Base-by-base conservation (phyloP, 2,113 vertebrate genomes). In the Anolis sagrei region DNA sequence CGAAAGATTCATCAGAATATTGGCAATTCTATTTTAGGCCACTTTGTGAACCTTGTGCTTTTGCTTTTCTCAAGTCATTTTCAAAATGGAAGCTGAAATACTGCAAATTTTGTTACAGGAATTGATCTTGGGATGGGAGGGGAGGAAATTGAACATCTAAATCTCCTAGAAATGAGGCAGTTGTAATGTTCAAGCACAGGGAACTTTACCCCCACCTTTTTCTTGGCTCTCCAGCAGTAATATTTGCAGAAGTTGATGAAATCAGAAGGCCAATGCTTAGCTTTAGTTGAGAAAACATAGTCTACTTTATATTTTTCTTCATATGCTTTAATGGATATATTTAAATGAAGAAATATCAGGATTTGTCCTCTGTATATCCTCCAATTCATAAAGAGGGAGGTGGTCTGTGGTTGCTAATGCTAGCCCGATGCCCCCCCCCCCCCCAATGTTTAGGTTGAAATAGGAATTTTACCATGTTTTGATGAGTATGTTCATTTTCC, bases 51-150 rank as follows among this genome's bases (percentile, higher is more conserved):
- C 79, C 89, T 49, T 86, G 68, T 80, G 81, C 76, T 89, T 90
- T 92, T 1, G 34, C 85, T 93, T 92, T 92, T 83, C 85, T 81
- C 85, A 70, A 85, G 62, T 89, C 83, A 44, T 87, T 79, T 91
- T 77, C 81, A 86, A 87, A 92, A 83, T 73, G 73, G 76, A 85
- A 90, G 89, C 82, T 90, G 88, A 90, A 48, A 36, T 78, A 79
- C 83, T 5, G 8, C 69, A 89, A 89, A 86, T 77, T 92, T 80
- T 73, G n/a, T 82, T 87, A 49, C 81, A 82, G 78, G 86, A 85
- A 83, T 89, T 72, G 86, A 36, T 88, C 82, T 74, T 36, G 32
- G 29, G 69, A 32, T 32, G 21, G 62, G 23, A 16, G 7, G n/a
- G n/a, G 84, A 87, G 86, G 49, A 69, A 88, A 64, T 44, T 73